Conservation (phyloP, 2,888 invertebrate species). For the Didymodactylos carnosus region DNA sequence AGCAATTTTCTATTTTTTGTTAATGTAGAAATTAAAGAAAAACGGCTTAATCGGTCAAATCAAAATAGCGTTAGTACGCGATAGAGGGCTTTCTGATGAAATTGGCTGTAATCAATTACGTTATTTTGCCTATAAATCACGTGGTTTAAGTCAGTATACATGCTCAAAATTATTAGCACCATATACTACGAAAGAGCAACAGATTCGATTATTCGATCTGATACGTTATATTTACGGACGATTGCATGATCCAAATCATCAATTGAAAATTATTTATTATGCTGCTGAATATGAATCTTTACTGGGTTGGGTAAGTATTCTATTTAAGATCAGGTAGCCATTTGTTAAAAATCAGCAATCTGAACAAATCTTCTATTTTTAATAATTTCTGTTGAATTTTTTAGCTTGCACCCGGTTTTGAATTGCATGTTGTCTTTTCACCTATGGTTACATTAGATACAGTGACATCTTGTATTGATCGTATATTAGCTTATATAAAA, state of each 20-base stretch:
- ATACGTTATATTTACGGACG: background rate
- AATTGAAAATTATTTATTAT: background rate
- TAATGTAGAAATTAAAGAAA: background rate
- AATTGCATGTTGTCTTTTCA: background rate
- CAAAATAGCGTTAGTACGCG: background rate
- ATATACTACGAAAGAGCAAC: background rate
- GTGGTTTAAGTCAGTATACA: background rate
- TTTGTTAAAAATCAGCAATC: background rate
- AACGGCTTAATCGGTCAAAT: background rate
- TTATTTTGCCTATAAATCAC: background rate
- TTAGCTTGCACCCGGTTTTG: background rate
- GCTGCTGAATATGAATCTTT: background rate
- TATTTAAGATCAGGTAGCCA: too few relatives aligned
- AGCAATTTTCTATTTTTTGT: background rate
- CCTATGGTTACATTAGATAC: background rate
- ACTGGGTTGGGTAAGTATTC: background rate
- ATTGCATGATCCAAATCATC: background rate
- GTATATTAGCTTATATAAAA: background rate
- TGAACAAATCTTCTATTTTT: too few relatives aligned
- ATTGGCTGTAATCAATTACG: background rate
- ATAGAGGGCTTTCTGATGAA: background rate
- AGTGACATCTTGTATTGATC: background rate
- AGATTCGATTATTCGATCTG: background rate
- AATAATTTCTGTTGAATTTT: background rate
- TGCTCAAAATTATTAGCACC: background rate